Evolutionary conservation across 2,888 invertebrate species (phyloP), one percentile per base, ranked within the genome.

Genomic region (Amaurobius ferox): DNA sequence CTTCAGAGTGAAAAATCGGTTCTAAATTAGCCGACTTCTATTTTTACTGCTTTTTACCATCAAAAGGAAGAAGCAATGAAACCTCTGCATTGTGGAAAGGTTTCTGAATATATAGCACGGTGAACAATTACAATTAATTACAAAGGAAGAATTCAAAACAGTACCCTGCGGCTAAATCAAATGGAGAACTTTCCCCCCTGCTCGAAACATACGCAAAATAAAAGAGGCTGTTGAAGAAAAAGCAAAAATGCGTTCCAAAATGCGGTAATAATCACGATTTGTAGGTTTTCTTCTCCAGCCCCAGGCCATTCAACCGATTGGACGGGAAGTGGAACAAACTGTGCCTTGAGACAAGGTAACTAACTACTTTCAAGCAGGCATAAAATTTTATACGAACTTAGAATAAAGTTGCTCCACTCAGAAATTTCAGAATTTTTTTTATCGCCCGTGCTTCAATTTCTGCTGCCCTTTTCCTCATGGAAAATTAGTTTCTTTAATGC

Each of bases 131-230:
- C 83, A 83, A 83, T 83, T 83, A 83, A 83, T 83, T 83, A 83
- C 83, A 35, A 44, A 44, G 29, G 71, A 71, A 83, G 83, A 71
- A 73, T 76, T 74, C 79, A 68, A 86, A 88, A 79, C 81, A 87
- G 68, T 55, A 30, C 67, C 73, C 86, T 16, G 26, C 73, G 11
- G 87, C 88, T 35, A 86, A 88, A 62, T 89, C 89, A 67, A 87
- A 86, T 64, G 89, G 89, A 30, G 90, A 90, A 87, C 76, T 83
- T 83, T 77, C 77, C 76, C 16, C 70, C 71, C n/a, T n/a, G 29
- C 29, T 28, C 40, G 64, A 83, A 48, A 83, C 71, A 71, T 40
- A 39, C 64, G 71, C 32, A 28, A 48, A 64, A 44, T 44, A 61
- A 70, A 71, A 74, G 67, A 61, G 73, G 23, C 61, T 62, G 62